Conservation (phyloP, 23 tunicate genomes). For the Aplidium turbinatum region DNA sequence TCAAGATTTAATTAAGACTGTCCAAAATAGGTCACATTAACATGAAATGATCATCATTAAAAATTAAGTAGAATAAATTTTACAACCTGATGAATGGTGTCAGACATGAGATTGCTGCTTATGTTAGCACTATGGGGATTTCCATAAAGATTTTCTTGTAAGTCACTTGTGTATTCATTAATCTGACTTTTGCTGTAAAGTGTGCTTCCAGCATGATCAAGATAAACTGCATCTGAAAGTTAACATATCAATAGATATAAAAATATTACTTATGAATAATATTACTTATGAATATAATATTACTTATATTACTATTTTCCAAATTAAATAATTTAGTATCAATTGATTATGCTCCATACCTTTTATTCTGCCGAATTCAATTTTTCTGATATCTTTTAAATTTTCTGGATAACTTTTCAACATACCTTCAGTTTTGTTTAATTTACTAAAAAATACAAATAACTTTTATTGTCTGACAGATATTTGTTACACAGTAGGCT, state of each 20-base stretch:
- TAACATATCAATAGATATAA: background rate
- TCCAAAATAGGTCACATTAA: no score
- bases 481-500: no score
- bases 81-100: conserved; percentile 40
- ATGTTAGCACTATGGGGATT: conserved; percentile 74
- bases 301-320: background rate
- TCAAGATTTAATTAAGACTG: no score
- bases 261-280: background rate
- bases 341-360: background rate
- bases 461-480: no score
- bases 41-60: no score
- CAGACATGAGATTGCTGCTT: conserved; percentile 47
- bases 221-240: conserved; percentile 44
- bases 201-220: conserved; percentile 75
- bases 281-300: background rate
- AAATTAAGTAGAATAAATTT: no score
- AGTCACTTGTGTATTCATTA: conserved; percentile 23
- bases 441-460: no score
- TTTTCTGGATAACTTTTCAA: conserved; percentile 1
- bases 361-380: conserved; percentile 17
- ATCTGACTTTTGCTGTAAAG: conserved; percentile 53
- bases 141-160: conserved; percentile 56
- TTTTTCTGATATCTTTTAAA: conserved; percentile 20
- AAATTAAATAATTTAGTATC: background rate
- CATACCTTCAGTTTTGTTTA: no score